These are phyloP conservation scores for Tinea pellionella DNA, from an alignment of 2,888 invertebrate genomes.

Conservation along the genomic window DNA sequence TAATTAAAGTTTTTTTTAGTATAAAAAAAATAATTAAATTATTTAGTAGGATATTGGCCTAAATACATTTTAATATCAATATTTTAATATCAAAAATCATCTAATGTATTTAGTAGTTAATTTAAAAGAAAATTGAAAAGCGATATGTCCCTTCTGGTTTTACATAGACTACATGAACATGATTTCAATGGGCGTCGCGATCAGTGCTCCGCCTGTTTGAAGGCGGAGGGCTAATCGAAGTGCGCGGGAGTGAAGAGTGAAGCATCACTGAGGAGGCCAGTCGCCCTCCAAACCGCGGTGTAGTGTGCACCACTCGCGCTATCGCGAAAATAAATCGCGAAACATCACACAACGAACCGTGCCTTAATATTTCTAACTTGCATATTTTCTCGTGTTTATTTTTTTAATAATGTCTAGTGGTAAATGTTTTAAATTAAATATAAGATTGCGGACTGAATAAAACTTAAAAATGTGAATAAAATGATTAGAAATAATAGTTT, in stretches of 20 bases:
- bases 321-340: slow-evolving; percentile 13
- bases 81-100: no score
- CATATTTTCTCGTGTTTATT: background rate
- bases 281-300: slow-evolving; percentile 50
- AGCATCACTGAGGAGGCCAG: slow-evolving; percentile 28
- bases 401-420: background rate
- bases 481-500: background rate
- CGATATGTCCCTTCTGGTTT: background rate
- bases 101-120: no score
- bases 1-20: no score
- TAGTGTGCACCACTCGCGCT: slow-evolving; percentile 45
- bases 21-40: no score
- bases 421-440: background rate
- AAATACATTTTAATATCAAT: no score
- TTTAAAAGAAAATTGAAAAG: no score
- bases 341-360: background rate
- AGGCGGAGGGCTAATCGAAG: slow-evolving; percentile 53
- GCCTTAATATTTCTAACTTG: background rate
- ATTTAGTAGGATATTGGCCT: no score
- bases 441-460: background rate
- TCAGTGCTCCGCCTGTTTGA: slow-evolving; percentile 38
- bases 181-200: slow-evolving; percentile 32
- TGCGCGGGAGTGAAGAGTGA: slow-evolving; percentile 40
- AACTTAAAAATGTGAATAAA: background rate
- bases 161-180: background rate